Percentiles rank a stretch among this genome's conserved stretches.
These are phyloP conservation scores for Elysia crispata DNA, from an alignment of 2,888 invertebrate species.

Conservation along the genomic window DNA sequence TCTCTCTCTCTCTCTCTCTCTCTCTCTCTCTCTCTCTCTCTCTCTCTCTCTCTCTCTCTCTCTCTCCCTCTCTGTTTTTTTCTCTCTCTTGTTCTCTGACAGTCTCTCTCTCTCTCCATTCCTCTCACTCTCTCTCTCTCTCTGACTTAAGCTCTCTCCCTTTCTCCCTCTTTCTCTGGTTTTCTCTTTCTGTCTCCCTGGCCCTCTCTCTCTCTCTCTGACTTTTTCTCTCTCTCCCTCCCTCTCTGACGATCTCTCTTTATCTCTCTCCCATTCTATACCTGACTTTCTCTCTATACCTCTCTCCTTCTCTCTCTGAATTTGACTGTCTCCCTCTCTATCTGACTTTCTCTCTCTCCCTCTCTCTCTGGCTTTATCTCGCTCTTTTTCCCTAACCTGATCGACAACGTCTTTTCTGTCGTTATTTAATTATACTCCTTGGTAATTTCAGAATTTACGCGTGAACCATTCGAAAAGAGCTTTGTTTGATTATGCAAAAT, in stretches of 20 bases:
- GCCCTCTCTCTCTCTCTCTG: conserved; percentile 31
- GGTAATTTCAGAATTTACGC: no score
- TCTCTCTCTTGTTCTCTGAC: neutral
- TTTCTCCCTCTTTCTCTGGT: conserved; percentile 21
- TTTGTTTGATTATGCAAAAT: no score
- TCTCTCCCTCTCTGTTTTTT: conserved; percentile 9
- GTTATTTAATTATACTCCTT: no score
- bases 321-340: no score
- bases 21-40: conserved; percentile 44
- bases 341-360: no score
- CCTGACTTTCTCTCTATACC: neutral
- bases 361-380: no score
- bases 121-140: neutral
- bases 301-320: neutral
- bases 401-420: no score
- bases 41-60: conserved; percentile 25
- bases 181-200: conserved; percentile 24
- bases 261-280: no score
- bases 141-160: conserved; percentile 16
- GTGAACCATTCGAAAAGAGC: no score
- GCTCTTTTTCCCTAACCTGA: no score
- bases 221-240: conserved; percentile 29
- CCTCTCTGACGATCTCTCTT: conserved; percentile 25
- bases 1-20: conserved; percentile 32
- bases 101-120: conserved; percentile 3